Evolutionary conservation across 2,888 invertebrate genomes (phyloP).

Genomic region (Amphipyra tragopoginis): DNA sequence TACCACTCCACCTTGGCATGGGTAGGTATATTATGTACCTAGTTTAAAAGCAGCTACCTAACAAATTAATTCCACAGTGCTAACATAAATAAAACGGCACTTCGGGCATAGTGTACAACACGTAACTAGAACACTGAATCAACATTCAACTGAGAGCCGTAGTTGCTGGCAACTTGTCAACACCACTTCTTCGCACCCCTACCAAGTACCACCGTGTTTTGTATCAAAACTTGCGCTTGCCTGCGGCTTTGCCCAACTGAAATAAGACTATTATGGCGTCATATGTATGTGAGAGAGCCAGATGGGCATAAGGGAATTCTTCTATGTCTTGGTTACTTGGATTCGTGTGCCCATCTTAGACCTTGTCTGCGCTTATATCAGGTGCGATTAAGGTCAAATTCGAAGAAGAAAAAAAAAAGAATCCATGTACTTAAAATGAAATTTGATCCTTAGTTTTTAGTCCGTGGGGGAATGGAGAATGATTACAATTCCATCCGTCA

Average conservation of each 20-base stretch:
- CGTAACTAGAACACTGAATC: slow-evolving; percentile 17
- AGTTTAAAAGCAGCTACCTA: not conserved
- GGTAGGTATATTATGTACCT: not conserved
- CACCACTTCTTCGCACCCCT: not conserved
- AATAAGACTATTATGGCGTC: not conserved
- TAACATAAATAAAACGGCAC: slow-evolving; percentile 13
- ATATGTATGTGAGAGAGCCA: too few relatives aligned
- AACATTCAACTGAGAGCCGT: slow-evolving; percentile 6
- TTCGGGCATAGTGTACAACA: not conserved
- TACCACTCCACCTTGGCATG: too few relatives aligned
- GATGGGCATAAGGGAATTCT: too few relatives aligned
- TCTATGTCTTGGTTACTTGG: too few relatives aligned
- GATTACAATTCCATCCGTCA: too few relatives aligned
- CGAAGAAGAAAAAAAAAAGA: too few relatives aligned
- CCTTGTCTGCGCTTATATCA: too few relatives aligned
- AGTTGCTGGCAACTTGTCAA: slow-evolving; percentile 27
- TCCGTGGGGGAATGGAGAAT: too few relatives aligned
- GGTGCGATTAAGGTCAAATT: too few relatives aligned
- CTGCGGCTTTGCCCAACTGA: not conserved
- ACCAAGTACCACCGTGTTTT: not conserved
- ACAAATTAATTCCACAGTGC: slow-evolving; percentile 1
- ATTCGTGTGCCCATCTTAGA: too few relatives aligned
- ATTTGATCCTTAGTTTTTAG: too few relatives aligned
- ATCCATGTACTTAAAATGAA: too few relatives aligned
- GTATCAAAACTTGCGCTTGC: not conserved